Base-by-base conservation (phyloP, 2,113 vertebrate genomes). In the Ictidomys tridecemlineatus region DNA sequence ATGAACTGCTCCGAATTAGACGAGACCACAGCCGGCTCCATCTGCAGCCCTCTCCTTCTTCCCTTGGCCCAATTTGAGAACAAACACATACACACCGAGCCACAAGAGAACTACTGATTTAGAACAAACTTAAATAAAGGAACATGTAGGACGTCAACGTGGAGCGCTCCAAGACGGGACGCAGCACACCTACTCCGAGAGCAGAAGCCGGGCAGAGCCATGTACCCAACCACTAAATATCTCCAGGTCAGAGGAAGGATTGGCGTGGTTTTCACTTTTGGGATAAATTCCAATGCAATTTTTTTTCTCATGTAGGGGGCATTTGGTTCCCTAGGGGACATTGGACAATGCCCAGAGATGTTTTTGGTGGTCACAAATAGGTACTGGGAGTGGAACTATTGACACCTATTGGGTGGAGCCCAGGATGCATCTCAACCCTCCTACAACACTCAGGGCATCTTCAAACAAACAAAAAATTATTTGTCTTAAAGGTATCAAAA, bases 111-210 rank as follows among this genome's bases (percentile, higher is more conserved):
- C 94, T 76, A 95, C 97, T 97, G 98, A 98, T 98, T 98, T 98
- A 96, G 97, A 97, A 96, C 92, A 96, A 96, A 96, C 98, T 98
- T 98, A 98, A 98, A 98, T 98, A 98, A 98, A 98, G 98, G 94
- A 98, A 97, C 83, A 84, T 86, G 98, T 98, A 98, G 98, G 98
- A 97, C 97, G 98, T 94, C 97, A 97, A 90, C 20, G 67, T 98
- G n/a, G 97, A 97, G 91, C 17, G 96, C 97, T 98, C 95, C 34
- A 90, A 98, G 98, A 94, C 92, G 95, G 98, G 97, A 98, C 97
- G 94, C 95, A 98, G 61, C 74, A 95, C 97, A 94, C 97, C 96
- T 96, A 95, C 97, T 98, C 98, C 53, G 90, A 26, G 76, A 2
- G 42, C 28, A n/a, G 80, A 84, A 74, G 92, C 45, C 18, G 13